Base-by-base conservation (phyloP, 2,797 vertebrate genomes). In the Coendou prehensilis region DNA sequence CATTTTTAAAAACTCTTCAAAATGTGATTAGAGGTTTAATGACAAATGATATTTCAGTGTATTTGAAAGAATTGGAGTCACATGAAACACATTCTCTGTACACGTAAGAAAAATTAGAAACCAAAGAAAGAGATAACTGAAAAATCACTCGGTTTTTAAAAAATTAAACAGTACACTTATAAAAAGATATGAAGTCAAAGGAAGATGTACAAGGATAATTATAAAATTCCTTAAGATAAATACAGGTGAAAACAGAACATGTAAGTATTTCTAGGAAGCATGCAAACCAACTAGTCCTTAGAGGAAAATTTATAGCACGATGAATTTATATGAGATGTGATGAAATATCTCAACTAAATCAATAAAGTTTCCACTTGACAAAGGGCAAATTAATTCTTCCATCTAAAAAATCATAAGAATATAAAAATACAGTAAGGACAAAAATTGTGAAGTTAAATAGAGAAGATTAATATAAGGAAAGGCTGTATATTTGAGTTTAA, bases 391-490 rank as follows among this genome's bases (percentile, higher is more conserved):
- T 33, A 83, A 79, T 11, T 26, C 6, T 69, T 73, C 23, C n/a
- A 22, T 47, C n/a, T 15, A 41, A 67, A 64, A 79, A 57, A 73
- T 13, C 78, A 18, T 56, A 45, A 30, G 5, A 56, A 76, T 33
- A 95, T 47, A 56, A 89, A 37, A 76, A 75, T 47, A 50, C 6
- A 64, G 28, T 28, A 79, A 84, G 20, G 45, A 2, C 22, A 88
- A 56, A 93, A 91, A 75, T 91, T 52, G 20, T 73, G 1, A 56
- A 88, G 79, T 71, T 93, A 79, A 88, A 63, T 37, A 69, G 71
- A 91, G 15, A 56, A 89, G 67, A 83, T 52, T 83, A 92, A 86
- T 85, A 22, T 85, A 52, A 80, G 17, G 59, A 67, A 89, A 76
- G 8, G 20, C 20, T 80, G 10, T 1, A 88, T 87, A 20, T 37